Evolutionary conservation across 2,797 vertebrate genomes (phyloP).

Genomic region (Botia almorhae): DNA sequence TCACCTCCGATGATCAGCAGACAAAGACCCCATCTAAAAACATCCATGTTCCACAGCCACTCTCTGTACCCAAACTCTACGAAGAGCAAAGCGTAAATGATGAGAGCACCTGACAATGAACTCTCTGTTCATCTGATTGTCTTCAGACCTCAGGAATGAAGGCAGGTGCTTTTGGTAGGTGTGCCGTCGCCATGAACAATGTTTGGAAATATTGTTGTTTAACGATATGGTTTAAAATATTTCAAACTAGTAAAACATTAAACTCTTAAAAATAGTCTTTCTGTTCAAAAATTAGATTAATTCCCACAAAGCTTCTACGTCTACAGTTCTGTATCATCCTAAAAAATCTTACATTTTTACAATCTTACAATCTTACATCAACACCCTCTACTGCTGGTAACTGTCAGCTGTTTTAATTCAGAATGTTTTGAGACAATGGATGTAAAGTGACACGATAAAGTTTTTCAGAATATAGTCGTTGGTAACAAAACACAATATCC

Average conservation of each 20-base stretch:
- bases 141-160: not conserved
- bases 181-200: conserved; percentile 3
- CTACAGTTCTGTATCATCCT: too few species aligned
- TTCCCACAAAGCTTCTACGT: too few species aligned
- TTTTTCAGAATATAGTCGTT: too few species aligned
- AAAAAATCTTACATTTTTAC: too few species aligned
- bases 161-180: not conserved
- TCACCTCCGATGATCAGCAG: conserved; percentile 47
- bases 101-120: not conserved
- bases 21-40: conserved; percentile 3
- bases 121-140: not conserved
- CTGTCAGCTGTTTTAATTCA: not conserved
- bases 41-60: conserved; percentile 57
- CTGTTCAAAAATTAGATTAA: not conserved
- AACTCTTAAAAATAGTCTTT: not conserved
- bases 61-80: conserved; percentile 49
- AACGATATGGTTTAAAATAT: not conserved
- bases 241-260: not conserved
- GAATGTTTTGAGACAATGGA: not conserved
- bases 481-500: not conserved
- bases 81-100: conserved; percentile 7
- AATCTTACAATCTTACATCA: too few species aligned
- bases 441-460: not conserved
- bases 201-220: not conserved
- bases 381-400: not conserved